A percentile compares a stretch with the other conserved stretches of the same genome.
phyloP scores from a whole-genome alignment of 2,888 invertebrate genomes.

The Petrolisthes cinctipes region DNA sequence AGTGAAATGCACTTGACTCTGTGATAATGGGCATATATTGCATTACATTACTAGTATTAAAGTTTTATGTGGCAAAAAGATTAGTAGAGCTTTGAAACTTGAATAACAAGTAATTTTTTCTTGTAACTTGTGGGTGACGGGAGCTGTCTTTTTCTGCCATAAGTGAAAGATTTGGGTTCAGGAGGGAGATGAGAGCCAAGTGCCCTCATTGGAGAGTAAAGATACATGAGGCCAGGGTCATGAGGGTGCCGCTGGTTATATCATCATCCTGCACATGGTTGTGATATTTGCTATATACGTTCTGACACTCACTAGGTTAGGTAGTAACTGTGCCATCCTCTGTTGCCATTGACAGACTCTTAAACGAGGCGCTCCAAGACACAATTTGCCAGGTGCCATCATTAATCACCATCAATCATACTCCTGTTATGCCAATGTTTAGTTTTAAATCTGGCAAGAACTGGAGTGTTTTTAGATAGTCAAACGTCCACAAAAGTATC shows the following conservation, averaged over 20 bases:
- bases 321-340: slow-evolving; percentile 62
- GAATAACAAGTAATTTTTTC: background rate
- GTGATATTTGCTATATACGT: slow-evolving; percentile 61
- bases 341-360: slow-evolving; percentile 58
- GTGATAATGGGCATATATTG: background rate
- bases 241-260: slow-evolving; percentile 49
- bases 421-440: too few species aligned
- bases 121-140: slow-evolving; percentile 3
- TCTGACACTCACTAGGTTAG: slow-evolving; percentile 61
- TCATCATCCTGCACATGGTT: slow-evolving; percentile 60
- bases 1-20: background rate
- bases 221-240: slow-evolving; percentile 30
- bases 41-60: background rate
- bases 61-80: background rate
- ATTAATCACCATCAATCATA: too few species aligned
- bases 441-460: too few species aligned
- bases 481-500: too few species aligned
- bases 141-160: slow-evolving; percentile 31
- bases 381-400: too few species aligned
- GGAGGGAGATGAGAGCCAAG: slow-evolving; percentile 44
- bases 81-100: background rate
- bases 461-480: too few species aligned
- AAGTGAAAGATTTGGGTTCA: slow-evolving; percentile 17
- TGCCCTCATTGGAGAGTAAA: slow-evolving; percentile 33
- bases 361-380: background rate